Evolutionary conservation across 2,888 invertebrate species (phyloP).

Genomic region (Hemaris fuciformis): DNA sequence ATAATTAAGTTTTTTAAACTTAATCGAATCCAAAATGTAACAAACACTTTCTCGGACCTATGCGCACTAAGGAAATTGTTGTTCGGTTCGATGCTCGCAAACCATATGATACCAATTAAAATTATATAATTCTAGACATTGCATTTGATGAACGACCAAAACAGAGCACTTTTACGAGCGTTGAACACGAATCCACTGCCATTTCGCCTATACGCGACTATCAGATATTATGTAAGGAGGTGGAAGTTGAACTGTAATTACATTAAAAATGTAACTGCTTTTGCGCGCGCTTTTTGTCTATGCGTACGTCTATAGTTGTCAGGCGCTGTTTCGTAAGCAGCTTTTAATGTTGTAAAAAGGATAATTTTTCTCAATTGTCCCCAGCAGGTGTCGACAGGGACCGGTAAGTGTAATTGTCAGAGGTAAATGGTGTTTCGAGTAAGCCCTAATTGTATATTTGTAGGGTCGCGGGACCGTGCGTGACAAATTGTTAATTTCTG

Average conservation of each 20-base stretch:
- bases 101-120: constrained; percentile 51
- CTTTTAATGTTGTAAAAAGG: constrained; percentile 2
- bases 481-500: neutral
- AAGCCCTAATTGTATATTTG: neutral
- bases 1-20: neutral
- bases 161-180: constrained; percentile 48
- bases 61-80: constrained; percentile 28
- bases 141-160: constrained; percentile 52
- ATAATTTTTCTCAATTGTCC: neutral
- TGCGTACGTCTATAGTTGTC: neutral
- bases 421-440: neutral
- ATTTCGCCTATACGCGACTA: neutral
- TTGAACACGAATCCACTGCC: constrained; percentile 39
- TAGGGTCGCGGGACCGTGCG: neutral
- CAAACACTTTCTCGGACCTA: constrained; percentile 34
- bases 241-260: neutral
- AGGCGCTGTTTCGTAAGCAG: neutral
- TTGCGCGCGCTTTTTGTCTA: neutral
- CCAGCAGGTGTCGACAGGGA: constrained; percentile 2
- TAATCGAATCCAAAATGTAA: constrained; percentile 23
- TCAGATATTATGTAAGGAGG: constrained; percentile 7
- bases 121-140: constrained; percentile 52
- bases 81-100: constrained; percentile 48
- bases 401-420: neutral
- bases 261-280: constrained; percentile 9